Evolutionary conservation across 2,888 invertebrate species (phyloP), one percentile per base, ranked within the genome.

Genomic region (Stratiomys singularior): DNA sequence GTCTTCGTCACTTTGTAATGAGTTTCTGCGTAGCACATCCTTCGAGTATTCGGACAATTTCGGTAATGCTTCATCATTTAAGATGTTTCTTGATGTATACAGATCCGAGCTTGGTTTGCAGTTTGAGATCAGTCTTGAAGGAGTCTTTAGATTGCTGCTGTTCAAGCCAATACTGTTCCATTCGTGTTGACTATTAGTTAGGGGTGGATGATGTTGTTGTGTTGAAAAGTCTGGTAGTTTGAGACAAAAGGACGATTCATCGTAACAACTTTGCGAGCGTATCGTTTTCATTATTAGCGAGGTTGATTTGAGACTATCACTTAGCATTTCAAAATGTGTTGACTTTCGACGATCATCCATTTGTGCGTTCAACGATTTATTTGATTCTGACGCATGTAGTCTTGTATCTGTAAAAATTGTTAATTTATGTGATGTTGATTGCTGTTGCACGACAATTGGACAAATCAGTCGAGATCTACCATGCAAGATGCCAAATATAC

Each of bases 221-320:
- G n/a, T 37, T 23, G 13, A 9, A 21, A 21, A 21, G 82, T 77
- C 2, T 21, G 84, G 84, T 80, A 86, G 84, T 81, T 85, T 85
- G 66, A 87, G 80, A 15, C 85, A 85, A 44, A 85, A 83, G 86
- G 87, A 86, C 44, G 87, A 86, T 79, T 87, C 87, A 81, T 87
- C 87, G 81, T 87, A 87, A 81, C 87, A 85, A 79, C 81, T 86
- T 27, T 87, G 86, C 18, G 87, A 86, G 18, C 86, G 85, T 82
- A 87, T 85, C 0, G 87, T 87, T 79, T 83, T 84, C 82, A 87
- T 87, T 28, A 87, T 87, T 13, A 87, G 82, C 13, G 87, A 86
- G 0, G 87, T 87, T 27, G 87, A 87, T 81, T 87, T 87, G 52
- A 87, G 80, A 11, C 86, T 85, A 77, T 86, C 60, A 27, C 30